Conservation (phyloP, 2,113 vertebrate genomes). For the Nyctibius bracteatus region DNA sequence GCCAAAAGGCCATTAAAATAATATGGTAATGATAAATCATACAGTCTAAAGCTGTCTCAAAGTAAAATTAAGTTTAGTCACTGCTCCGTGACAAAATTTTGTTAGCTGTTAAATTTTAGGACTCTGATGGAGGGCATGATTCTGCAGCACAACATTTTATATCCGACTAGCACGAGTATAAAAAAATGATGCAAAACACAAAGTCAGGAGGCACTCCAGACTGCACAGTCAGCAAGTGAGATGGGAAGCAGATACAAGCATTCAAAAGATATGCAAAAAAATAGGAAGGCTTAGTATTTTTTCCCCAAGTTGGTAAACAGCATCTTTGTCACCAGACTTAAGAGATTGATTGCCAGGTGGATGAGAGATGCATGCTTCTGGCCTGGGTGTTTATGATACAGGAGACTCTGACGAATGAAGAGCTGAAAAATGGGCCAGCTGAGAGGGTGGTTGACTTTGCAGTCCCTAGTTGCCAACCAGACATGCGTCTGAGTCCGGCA, state of each 20-base stretch:
- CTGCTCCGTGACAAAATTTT: background rate
- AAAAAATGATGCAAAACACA: background rate
- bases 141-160: background rate
- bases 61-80: background rate
- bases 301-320: background rate
- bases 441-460: background rate
- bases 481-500: background rate
- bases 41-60: background rate
- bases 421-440: background rate
- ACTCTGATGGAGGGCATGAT: background rate
- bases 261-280: background rate
- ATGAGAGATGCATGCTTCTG: background rate
- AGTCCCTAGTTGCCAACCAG: background rate
- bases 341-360: background rate
- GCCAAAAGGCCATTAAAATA: slow-evolving; percentile 6
- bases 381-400: background rate
- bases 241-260: background rate
- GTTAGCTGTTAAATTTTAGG: background rate
- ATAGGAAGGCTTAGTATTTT: background rate
- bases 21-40: background rate
- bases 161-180: background rate
- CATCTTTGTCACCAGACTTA: background rate
- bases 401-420: background rate
- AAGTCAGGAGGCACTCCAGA: background rate
- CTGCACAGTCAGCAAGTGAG: background rate